These are phyloP conservation scores for Scartelaos histophorus DNA, from an alignment of 2,113 vertebrate genomes.

Conservation along the genomic window DNA sequence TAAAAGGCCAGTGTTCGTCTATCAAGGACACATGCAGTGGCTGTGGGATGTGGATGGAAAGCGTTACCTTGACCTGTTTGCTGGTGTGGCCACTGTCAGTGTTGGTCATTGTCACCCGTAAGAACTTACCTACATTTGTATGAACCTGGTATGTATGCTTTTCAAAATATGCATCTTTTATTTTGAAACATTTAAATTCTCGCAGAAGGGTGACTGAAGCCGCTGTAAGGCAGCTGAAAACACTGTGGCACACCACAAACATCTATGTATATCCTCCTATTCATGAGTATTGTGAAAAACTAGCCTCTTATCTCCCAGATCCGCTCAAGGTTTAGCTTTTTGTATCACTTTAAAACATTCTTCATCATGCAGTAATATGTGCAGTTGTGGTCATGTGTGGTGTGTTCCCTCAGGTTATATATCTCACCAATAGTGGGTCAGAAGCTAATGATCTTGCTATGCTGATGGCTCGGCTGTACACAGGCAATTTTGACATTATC, in stretches of 20 bases:
- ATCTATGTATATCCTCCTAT: slow-evolving; percentile 83
- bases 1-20: slow-evolving; percentile 83
- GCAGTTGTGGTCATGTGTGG: background rate
- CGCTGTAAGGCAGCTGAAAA: slow-evolving; percentile 82
- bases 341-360: background rate
- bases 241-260: slow-evolving; percentile 86
- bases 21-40: slow-evolving; percentile 95
- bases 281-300: slow-evolving; percentile 88
- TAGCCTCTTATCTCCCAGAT: slow-evolving; percentile 83
- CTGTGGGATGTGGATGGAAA: slow-evolving; percentile 87
- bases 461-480: slow-evolving; percentile 88
- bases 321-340: slow-evolving; percentile 86
- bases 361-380: background rate
- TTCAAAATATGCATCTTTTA: background rate
- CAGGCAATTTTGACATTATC: slow-evolving; percentile 85
- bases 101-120: slow-evolving; percentile 97
- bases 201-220: slow-evolving; percentile 84
- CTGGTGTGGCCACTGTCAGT: slow-evolving; percentile 89
- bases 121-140: slow-evolving; percentile 51
- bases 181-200: background rate
- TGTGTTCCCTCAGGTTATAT: slow-evolving; percentile 80
- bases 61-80: slow-evolving; percentile 92
- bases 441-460: slow-evolving; percentile 94
- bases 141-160: background rate
- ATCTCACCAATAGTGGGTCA: slow-evolving; percentile 91